phyloP scores from a whole-genome alignment of 2,797 vertebrate species.

The Hypotaenidia okinawae region DNA sequence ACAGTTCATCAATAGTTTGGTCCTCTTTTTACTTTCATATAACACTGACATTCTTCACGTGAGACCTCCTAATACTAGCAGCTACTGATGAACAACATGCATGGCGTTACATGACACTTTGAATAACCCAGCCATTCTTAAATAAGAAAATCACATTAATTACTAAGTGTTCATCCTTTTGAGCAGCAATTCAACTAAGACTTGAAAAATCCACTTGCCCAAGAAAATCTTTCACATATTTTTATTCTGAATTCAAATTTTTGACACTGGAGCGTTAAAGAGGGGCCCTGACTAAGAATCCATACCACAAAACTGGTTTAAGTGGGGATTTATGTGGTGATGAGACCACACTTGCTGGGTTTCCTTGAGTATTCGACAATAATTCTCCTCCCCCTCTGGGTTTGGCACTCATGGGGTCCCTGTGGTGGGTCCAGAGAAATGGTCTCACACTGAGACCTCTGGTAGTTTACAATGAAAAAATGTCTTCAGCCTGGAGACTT shows the following conservation, averaged over 20 bases:
- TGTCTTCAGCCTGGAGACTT: slow-evolving; percentile 67
- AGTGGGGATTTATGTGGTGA: slow-evolving; percentile 70
- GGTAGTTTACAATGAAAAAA: slow-evolving; percentile 74
- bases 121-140: not conserved
- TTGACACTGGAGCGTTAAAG: slow-evolving; percentile 41
- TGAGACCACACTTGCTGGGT: slow-evolving; percentile 74
- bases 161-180: not conserved
- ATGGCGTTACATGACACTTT: not conserved
- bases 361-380: slow-evolving; percentile 59
- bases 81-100: not conserved
- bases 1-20: not conserved
- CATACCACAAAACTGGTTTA: slow-evolving; percentile 43
- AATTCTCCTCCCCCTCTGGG: slow-evolving; percentile 51
- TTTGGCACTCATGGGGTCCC: slow-evolving; percentile 56
- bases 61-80: not conserved
- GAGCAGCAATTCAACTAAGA: slow-evolving; percentile 3
- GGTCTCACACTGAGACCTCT: slow-evolving; percentile 62
- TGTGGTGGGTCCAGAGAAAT: slow-evolving; percentile 68
- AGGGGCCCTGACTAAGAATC: slow-evolving; percentile 55
- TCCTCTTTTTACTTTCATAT: not conserved
- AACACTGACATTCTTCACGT: not conserved
- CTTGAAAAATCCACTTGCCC: slow-evolving; percentile 26
- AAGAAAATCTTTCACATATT: not conserved
- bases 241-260: slow-evolving; percentile 45
- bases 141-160: not conserved